Base-by-base conservation (phyloP, 23 tunicate species). In the Styela plicata region DNA sequence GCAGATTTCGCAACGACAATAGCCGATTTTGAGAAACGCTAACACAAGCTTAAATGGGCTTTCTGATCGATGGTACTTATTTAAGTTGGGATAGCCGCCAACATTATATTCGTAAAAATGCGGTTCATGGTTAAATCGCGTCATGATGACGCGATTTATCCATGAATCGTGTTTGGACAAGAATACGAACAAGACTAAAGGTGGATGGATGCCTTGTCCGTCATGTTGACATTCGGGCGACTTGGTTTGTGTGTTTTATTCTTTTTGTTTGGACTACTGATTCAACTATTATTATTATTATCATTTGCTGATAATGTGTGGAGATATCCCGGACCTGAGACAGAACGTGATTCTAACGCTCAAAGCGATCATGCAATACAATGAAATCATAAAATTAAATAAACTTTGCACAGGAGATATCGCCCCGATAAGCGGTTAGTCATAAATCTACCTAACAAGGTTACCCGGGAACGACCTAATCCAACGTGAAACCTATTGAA, bases 1-100 rank as follows among this genome's bases (percentile, higher is more conserved):
- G 81, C 65, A 44, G 22, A 53, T 53, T 13, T 30, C 77, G 5
- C 65, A 26, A 33, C n/a, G 69, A 76, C 64, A 76, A 76, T 22
- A 31, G 81, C 44, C 44, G 52, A 76, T 24, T 44, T 44, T 7
- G 57, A 13, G 10, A 13, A 44, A 44, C 13, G 57, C 13, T 44
- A 44, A 44, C 57, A 44, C 57, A 44, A 44, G 57, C 7, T 44
- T 13, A 44, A 44, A 44, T 44, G n/a, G n/a, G n/a, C n/a, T n/a
- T n/a, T n/a, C n/a, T n/a, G n/a, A n/a, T n/a, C n/a, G n/a, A n/a
- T n/a, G n/a, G n/a, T n/a, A n/a, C n/a, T n/a, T n/a, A n/a, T n/a
- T n/a, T n/a, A n/a, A n/a, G n/a, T n/a, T n/a, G n/a, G n/a, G n/a
- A n/a, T n/a, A n/a, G n/a, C n/a, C n/a, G n/a, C n/a, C n/a, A n/a